phyloP scores from a whole-genome alignment of 2,888 invertebrate species.

The Drosophila pseudotakahashii region DNA sequence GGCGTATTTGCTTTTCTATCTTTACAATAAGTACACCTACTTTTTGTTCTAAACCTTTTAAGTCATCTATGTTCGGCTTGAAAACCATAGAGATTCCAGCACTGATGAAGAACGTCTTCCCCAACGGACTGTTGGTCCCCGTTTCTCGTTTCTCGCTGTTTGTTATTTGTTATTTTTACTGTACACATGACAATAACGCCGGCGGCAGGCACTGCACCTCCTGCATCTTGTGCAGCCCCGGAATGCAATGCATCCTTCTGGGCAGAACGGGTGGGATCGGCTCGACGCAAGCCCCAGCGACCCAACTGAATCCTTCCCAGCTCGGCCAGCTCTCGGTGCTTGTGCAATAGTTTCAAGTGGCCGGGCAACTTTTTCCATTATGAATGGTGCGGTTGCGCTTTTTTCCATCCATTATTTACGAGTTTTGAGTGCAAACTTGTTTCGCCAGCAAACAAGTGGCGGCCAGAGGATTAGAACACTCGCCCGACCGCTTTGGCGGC shows the following conservation, averaged over 20 bases:
- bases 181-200: slow-evolving; percentile 78
- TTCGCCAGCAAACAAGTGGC: slow-evolving; percentile 78
- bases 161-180: slow-evolving; percentile 67
- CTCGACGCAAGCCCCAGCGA: neutral
- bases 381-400: slow-evolving; percentile 81
- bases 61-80: neutral
- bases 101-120: slow-evolving; percentile 16
- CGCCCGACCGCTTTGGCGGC: slow-evolving; percentile 67
- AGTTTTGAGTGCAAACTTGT: slow-evolving; percentile 78
- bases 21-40: neutral
- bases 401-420: slow-evolving; percentile 78
- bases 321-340: slow-evolving; percentile 50
- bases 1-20: no score
- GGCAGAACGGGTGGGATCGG: slow-evolving; percentile 1
- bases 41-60: neutral
- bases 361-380: slow-evolving; percentile 76
- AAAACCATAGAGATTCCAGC: slow-evolving; percentile 3
- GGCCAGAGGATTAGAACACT: slow-evolving; percentile 71
- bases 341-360: slow-evolving; percentile 78
- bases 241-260: slow-evolving; percentile 22
- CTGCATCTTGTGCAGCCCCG: slow-evolving; percentile 15
- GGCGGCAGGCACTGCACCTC: slow-evolving; percentile 41
- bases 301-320: slow-evolving; percentile 13
- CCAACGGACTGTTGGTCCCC: slow-evolving; percentile 51
- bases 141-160: slow-evolving; percentile 15